Percentiles rank a stretch among this genome's conserved stretches.
Conservation (phyloP, 2,797 vertebrate species). For the Thaleichthys pacificus region DNA sequence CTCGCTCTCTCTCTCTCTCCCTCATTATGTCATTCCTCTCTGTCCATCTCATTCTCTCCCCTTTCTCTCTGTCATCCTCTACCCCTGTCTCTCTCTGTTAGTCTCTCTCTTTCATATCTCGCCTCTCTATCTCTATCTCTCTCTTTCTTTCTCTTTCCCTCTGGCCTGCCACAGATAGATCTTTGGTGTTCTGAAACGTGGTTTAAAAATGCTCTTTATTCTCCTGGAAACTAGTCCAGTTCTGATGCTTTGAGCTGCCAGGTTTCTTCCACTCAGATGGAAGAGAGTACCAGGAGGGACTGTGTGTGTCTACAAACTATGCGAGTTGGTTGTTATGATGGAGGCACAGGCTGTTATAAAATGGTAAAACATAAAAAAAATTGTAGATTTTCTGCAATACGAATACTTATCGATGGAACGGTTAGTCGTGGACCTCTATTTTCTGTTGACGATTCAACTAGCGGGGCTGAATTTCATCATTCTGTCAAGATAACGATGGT, state of each 20-base stretch:
- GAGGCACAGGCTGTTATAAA: background rate
- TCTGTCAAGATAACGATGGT: background rate
- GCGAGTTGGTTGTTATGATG: background rate
- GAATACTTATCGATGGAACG: background rate
- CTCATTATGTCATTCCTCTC: background rate
- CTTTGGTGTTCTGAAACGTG: background rate
- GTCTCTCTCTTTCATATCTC: background rate
- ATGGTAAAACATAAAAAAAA: background rate
- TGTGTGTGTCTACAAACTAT: background rate
- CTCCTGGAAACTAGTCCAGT: slow-evolving; percentile 15
- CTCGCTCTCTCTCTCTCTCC: background rate
- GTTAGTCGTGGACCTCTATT: no score
- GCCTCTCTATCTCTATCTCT: background rate
- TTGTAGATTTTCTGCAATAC: background rate
- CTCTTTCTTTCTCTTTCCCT: background rate
- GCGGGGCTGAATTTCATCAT: background rate
- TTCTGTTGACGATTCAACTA: background rate
- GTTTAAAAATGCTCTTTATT: slow-evolving; percentile 14
- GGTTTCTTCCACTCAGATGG: slow-evolving; percentile 31
- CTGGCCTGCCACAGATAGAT: background rate
- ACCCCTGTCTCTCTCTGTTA: slow-evolving; percentile 12
- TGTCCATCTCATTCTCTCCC: background rate
- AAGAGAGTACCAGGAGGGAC: slow-evolving; percentile 20
- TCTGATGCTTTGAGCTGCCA: background rate
- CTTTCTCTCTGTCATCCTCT: slow-evolving; percentile 6